Conservation (phyloP, 2,888 invertebrate species). For the Automeris io region DNA sequence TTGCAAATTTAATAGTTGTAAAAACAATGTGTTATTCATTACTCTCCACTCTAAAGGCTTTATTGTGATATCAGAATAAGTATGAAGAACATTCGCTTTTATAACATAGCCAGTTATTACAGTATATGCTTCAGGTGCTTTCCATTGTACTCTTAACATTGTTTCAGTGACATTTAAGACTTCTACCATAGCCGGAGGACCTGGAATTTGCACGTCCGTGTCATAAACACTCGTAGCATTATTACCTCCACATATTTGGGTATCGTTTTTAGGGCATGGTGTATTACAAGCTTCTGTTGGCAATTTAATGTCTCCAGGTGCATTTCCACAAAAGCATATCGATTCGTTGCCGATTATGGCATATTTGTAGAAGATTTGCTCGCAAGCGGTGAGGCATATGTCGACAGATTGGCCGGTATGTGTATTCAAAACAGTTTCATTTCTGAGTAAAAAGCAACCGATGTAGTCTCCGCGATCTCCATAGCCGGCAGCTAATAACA, state of each 20-base stretch:
- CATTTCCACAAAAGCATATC: conserved; percentile 64
- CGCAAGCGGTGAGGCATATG: conserved; percentile 63
- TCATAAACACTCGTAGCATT: conserved; percentile 82
- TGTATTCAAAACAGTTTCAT: conserved; percentile 51
- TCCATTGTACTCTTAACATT: conserved; percentile 78
- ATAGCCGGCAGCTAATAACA: conserved; percentile 22
- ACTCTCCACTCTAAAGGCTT: conserved; percentile 76
- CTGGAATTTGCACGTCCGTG: conserved; percentile 80
- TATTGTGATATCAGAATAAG: conserved; percentile 73
- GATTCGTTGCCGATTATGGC: conserved; percentile 62
- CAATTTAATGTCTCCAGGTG: conserved; percentile 56
- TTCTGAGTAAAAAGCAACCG: conserved; percentile 54
- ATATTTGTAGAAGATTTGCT: conserved; percentile 64
- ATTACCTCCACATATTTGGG: conserved; percentile 81
- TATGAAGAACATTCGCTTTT: conserved; percentile 70
- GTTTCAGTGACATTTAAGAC: conserved; percentile 79
- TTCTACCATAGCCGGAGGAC: conserved; percentile 80
- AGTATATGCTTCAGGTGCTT: conserved; percentile 71
- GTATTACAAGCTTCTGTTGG: conserved; percentile 68
- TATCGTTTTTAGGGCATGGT: conserved; percentile 78
- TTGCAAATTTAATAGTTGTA: conserved; percentile 79
- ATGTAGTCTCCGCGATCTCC: conserved; percentile 62
- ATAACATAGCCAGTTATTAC: conserved; percentile 76
- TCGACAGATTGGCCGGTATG: conserved; percentile 69
- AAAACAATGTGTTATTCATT: conserved; percentile 75